Base-by-base conservation (phyloP, 2,888 invertebrate genomes). In the Heliconius ethilla region DNA sequence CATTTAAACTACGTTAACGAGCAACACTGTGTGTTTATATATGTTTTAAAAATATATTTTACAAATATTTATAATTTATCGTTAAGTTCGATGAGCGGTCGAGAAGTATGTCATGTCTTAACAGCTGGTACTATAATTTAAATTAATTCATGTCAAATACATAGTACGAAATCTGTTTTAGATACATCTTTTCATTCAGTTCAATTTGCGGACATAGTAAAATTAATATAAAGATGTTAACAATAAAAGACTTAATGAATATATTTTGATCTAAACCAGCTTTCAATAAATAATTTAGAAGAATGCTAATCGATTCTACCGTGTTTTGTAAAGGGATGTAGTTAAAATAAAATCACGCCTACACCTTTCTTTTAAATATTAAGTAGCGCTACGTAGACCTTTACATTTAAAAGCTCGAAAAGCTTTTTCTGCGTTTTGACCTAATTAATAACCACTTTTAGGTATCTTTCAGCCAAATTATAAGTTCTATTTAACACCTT, bases 71-170 rank as follows among this genome's bases (percentile, higher is more conserved):
- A 18, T 3, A 33, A 33, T 1, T 22, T 66, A 33, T 4, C 9
- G 10, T 33, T 33, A 66, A 22, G 15, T 45, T 5, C 15, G 45
- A 45, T 45, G 5, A 6, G 45, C 15, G 45, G 1, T 45, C 6
- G 45, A 45, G 45, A 45, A 45, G 45, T 15, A 45, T 45, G 15
- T 15, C 45, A 15, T 15, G 45, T 45, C 45, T 1, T 5, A 45
- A 45, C 15, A 0, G 45, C 45, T 33, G 9, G 22, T 6, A 27
- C n/a, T 25, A 62, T 25, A 27, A 37, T 40, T 40, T 67, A 25
- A 25, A 40, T 25, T 40, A 37, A 37, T 40, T 67, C 67, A 67
- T 37, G 67, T 67, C 66, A 66, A 66, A 33, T 22, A 33, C 66
- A 65, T 18, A 4, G 10, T 22, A 22, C 9, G 66, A 33, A 18